These are phyloP conservation scores for Eristalis tenax DNA, from an alignment of 2,888 invertebrate genomes.

Conservation along the genomic window DNA sequence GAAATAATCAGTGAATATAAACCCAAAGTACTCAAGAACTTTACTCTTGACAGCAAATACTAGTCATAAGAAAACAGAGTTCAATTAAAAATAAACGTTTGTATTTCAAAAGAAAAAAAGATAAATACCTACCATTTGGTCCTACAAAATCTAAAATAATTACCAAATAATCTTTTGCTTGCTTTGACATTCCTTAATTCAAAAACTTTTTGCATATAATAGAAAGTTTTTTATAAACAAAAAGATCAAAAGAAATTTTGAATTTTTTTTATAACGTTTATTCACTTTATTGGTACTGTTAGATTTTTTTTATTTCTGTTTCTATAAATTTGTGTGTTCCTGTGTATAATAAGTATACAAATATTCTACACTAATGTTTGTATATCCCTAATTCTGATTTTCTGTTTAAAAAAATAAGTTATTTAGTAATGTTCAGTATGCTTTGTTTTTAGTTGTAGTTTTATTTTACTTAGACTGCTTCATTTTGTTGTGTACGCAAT, in stretches of 20 bases:
- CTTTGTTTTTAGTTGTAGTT: slow-evolving; percentile 35
- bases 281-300: slow-evolving; percentile 68
- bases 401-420: slow-evolving; percentile 63
- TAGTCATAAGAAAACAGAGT: background rate
- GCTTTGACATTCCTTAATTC: background rate
- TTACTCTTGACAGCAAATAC: background rate
- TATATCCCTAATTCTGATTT: slow-evolving; percentile 58
- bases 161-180: background rate
- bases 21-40: background rate
- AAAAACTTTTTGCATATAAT: background rate
- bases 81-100: background rate
- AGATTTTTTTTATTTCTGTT: slow-evolving; percentile 64
- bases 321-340: slow-evolving; percentile 69
- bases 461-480: slow-evolving; percentile 40
- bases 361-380: slow-evolving; percentile 67
- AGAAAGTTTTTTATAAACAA: background rate
- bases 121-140: slow-evolving; percentile 38
- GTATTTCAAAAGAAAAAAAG: background rate
- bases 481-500: slow-evolving; percentile 54
- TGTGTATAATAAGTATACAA: slow-evolving; percentile 71
- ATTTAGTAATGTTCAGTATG: slow-evolving; percentile 22
- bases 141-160: slow-evolving; percentile 22
- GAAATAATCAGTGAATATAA: background rate
- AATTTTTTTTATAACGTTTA: slow-evolving; percentile 53
- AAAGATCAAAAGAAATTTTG: slow-evolving; percentile 27